Evolutionary conservation across 2,888 invertebrate species (phyloP).

Genomic region (Cataglyphis rosenhaueri): DNA sequence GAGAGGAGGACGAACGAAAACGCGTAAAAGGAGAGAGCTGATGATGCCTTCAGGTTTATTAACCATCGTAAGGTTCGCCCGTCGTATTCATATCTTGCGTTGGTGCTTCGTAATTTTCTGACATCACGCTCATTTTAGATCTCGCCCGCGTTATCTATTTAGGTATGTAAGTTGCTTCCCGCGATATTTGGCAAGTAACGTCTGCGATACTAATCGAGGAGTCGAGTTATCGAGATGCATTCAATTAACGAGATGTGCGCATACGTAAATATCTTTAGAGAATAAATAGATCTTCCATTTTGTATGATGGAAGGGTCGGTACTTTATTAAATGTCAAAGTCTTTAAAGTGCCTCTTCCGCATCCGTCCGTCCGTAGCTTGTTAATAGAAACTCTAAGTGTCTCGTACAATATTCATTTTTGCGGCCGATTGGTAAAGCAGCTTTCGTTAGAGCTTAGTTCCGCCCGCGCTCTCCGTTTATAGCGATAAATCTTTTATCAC

Average conservation of each 20-base stretch:
- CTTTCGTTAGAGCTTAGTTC: slow-evolving; percentile 23
- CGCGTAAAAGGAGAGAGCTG: neutral
- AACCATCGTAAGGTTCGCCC: slow-evolving; percentile 21
- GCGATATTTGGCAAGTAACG: neutral
- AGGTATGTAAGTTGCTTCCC: neutral
- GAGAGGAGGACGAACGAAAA: neutral
- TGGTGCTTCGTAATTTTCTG: slow-evolving; percentile 25
- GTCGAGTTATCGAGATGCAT: slow-evolving; percentile 5
- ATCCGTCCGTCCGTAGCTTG: neutral
- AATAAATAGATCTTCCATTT: neutral
- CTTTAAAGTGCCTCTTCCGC: slow-evolving; percentile 21
- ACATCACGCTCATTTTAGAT: slow-evolving; percentile 13
- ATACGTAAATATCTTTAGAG: neutral
- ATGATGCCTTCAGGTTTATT: slow-evolving; percentile 18
- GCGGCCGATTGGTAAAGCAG: slow-evolving; percentile 48
- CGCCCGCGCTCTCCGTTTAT: neutral
- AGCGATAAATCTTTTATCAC: slow-evolving; percentile 34
- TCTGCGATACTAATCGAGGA: slow-evolving; percentile 22
- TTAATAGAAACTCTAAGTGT: slow-evolving; percentile 46
- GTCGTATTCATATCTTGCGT: neutral
- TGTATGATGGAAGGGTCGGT: neutral
- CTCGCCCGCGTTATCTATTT: neutral
- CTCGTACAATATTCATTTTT: slow-evolving; percentile 52
- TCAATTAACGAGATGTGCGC: slow-evolving; percentile 7
- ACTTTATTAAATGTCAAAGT: slow-evolving; percentile 34